Evolutionary conservation across 2,797 vertebrate genomes (phyloP).

Genomic region (Allobates femoralis): DNA sequence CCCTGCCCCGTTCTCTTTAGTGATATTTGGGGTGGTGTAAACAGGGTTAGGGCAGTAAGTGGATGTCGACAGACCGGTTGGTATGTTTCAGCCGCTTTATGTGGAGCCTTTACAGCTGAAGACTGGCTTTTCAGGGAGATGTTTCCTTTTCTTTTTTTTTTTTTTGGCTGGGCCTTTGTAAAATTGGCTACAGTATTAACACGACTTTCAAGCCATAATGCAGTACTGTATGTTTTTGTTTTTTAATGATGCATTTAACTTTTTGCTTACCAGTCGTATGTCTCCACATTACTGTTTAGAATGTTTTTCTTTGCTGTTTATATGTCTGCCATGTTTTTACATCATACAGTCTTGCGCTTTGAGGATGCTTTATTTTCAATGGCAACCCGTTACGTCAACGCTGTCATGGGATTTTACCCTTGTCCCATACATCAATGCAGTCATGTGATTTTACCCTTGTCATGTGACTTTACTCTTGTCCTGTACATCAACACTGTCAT

Average conservation of each 20-base stretch:
- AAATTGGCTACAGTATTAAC: background rate
- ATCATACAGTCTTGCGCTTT: background rate
- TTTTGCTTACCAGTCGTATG: background rate
- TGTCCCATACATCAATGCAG: no score
- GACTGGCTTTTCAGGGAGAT: background rate
- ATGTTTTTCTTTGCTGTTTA: background rate
- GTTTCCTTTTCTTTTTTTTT: background rate
- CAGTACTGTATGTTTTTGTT: background rate
- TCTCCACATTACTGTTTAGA: background rate
- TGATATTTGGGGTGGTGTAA: background rate
- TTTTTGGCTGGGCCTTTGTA: background rate
- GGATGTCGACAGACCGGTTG: background rate
- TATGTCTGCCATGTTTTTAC: background rate
- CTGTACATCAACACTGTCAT: no score
- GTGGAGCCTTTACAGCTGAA: constrained; percentile 17
- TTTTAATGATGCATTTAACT: background rate
- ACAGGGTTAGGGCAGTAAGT: constrained; percentile 2
- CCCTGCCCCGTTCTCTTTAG: background rate
- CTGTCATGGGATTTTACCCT: no score
- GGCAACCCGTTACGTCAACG: no score
- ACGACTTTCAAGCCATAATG: constrained; percentile 14
- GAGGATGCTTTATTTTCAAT: no score
- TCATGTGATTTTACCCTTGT: no score
- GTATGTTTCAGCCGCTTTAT: background rate
- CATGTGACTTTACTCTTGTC: no score